These are phyloP conservation scores for Scolanthus callimorphus DNA, from an alignment of 92 coral and sea anemone genomes.

Conservation along the genomic window DNA sequence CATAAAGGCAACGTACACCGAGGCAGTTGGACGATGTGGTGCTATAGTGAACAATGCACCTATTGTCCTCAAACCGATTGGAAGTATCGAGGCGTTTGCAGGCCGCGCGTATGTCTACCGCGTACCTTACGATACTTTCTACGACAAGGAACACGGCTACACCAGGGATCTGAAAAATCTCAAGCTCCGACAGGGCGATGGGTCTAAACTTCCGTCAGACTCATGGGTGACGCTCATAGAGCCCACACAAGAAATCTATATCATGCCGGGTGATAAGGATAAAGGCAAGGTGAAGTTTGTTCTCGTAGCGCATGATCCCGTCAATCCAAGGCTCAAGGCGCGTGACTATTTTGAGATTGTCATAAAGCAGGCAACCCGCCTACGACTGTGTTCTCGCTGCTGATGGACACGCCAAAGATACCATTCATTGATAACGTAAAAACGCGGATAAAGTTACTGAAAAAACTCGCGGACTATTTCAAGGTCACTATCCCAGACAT, in stretches of 20 bases:
- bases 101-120: constrained; percentile 28
- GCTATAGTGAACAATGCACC: constrained; percentile 43
- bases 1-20: constrained; percentile 19
- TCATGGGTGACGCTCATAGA: constrained; percentile 41
- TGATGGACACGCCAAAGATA: constrained; percentile 17
- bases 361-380: constrained; percentile 9
- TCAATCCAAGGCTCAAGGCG: not conserved
- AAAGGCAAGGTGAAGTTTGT: constrained; percentile 43
- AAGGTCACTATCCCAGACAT: constrained; percentile 38
- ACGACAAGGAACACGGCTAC: constrained; percentile 67
- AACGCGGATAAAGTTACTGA: constrained; percentile 34
- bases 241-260: constrained; percentile 39
- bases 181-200: constrained; percentile 18
- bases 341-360: constrained; percentile 2
- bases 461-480: constrained; percentile 59
- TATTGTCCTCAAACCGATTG: constrained; percentile 23
- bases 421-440: constrained; percentile 50
- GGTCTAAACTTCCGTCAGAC: constrained; percentile 11
- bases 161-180: constrained; percentile 56
- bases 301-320: constrained; percentile 29
- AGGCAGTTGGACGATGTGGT: constrained; percentile 41
- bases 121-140: constrained; percentile 57
- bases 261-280: constrained; percentile 9
- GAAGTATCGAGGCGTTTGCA: constrained; percentile 11
- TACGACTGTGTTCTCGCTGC: constrained; percentile 18